Conservation (phyloP, 30 jellyfish, hydroid and myxozoan genomes). For the Aurelia coerulea region DNA sequence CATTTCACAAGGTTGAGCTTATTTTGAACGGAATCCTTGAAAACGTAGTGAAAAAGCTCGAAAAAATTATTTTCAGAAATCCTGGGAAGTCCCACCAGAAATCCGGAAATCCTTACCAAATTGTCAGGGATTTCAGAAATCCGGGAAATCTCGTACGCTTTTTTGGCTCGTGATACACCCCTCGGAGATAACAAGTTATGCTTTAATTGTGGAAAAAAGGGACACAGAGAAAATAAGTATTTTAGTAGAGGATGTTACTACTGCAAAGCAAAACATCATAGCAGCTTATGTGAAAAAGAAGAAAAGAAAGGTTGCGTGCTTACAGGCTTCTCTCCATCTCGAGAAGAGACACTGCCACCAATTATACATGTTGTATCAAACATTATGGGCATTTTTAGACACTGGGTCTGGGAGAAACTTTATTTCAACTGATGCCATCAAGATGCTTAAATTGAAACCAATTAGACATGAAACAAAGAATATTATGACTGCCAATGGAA, state of each 20-base stretch:
- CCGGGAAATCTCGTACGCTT: conserved; percentile 6
- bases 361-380: no score
- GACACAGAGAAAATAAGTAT: conserved; percentile 12
- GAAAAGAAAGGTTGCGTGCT: not conserved
- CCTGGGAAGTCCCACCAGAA: no score
- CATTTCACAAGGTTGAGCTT: no score
- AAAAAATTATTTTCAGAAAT: no score
- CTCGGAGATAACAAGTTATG: not conserved
- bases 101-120: no score
- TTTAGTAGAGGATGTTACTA: conserved; percentile 3
- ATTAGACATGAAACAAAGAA: conserved; percentile 25
- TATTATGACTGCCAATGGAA: conserved; percentile 36
- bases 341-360: not conserved
- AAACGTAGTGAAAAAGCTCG: no score
- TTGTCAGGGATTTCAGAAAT: no score
- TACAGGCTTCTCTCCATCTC: not conserved
- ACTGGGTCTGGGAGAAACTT: no score
- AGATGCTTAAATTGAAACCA: conserved; percentile 15
- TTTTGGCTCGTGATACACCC: no score
- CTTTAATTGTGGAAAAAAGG: conserved; percentile 5
- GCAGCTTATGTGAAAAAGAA: conserved; percentile 17
- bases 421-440: not conserved
- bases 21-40: no score
- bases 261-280: conserved; percentile 19
- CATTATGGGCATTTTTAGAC: no score